These are phyloP conservation scores for Octodon degus DNA, from an alignment of 2,113 vertebrate species.

Conservation along the genomic window DNA sequence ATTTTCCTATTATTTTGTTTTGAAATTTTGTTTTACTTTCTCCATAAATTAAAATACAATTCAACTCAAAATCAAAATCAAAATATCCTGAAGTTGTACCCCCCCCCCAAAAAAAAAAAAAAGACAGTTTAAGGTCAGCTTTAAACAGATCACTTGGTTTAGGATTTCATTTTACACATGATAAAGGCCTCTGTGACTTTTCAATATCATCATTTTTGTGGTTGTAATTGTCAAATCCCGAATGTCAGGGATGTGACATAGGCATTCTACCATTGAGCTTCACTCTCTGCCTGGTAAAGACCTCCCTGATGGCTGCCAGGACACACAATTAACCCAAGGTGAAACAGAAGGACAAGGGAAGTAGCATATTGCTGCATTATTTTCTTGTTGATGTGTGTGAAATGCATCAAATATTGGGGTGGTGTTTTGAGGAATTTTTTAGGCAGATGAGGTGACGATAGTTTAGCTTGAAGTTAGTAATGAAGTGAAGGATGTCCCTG, in stretches of 20 bases:
- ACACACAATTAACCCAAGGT: background rate
- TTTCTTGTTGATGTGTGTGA: background rate
- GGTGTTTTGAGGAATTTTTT: background rate
- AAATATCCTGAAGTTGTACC: no score
- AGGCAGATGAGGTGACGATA: background rate
- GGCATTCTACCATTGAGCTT: background rate
- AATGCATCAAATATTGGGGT: background rate
- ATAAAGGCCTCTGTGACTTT: background rate
- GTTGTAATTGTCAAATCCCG: background rate
- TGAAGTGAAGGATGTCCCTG: background rate
- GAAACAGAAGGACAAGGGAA: background rate
- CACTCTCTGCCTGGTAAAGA: background rate
- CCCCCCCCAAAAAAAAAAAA: no score
- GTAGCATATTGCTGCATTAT: background rate
- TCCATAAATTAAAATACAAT: no score
- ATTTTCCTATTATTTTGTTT: no score
- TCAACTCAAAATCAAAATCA: no score
- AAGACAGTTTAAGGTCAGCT: no score
- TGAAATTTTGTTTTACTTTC: no score
- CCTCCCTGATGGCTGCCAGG: background rate
- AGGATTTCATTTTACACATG: no score
- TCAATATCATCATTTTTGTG: background rate
- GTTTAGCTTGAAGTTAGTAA: background rate
- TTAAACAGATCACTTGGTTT: no score
- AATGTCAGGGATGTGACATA: background rate